Evolutionary conservation across 2,888 invertebrate genomes (phyloP).

Genomic region (Patella pellucida): DNA sequence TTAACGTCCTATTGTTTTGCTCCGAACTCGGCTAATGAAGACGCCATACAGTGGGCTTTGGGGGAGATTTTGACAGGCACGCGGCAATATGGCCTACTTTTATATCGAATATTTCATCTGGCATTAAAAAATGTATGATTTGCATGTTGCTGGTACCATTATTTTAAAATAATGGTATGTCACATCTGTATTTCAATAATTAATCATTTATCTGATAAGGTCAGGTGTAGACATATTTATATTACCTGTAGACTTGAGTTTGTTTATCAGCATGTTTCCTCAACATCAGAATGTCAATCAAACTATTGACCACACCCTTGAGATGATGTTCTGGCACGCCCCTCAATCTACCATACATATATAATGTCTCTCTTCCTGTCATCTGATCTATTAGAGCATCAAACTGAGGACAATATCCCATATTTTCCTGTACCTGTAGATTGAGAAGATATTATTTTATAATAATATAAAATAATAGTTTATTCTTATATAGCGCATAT

Average conservation of each 20-base stretch:
- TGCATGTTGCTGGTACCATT: too few relatives aligned
- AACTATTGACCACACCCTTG: slow-evolving; percentile 42
- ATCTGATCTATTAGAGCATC: slow-evolving; percentile 84
- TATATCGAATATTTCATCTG: too few relatives aligned
- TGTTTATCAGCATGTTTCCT: slow-evolving; percentile 50
- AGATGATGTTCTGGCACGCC: slow-evolving; percentile 60
- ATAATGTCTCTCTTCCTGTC: slow-evolving; percentile 82
- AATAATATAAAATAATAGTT: too few relatives aligned
- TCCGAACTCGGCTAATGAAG: too few relatives aligned
- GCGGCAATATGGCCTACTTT: too few relatives aligned
- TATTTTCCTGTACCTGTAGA: slow-evolving; percentile 78
- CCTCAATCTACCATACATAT: slow-evolving; percentile 81
- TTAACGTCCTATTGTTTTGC: too few relatives aligned
- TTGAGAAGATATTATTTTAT: background rate
- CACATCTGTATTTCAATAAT: too few relatives aligned
- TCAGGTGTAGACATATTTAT: background rate
- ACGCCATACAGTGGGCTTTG: too few relatives aligned
- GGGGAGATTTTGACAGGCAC: too few relatives aligned
- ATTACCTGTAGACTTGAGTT: slow-evolving; percentile 47
- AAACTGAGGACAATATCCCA: slow-evolving; percentile 93
- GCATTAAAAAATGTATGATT: too few relatives aligned
- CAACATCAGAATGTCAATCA: slow-evolving; percentile 55
- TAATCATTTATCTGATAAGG: background rate
- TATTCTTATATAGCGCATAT: too few relatives aligned
- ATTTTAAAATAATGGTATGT: too few relatives aligned